A percentile compares a stretch with the other conserved stretches of the same genome.
phyloP scores from a whole-genome alignment of 2,888 invertebrate genomes.

The Lochmaea capreae region DNA sequence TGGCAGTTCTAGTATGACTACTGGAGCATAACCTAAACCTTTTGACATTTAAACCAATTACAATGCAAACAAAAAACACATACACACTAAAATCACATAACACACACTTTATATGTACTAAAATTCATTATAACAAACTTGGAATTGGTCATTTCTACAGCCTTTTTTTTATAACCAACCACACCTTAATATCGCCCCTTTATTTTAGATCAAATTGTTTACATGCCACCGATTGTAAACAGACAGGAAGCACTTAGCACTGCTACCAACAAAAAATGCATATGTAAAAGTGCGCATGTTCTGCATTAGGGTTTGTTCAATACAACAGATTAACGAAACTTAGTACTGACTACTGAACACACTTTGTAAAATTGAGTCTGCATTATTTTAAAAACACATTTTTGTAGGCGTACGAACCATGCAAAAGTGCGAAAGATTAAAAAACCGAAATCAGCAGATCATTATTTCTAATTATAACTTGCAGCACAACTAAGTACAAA shows the following conservation, averaged over 20 bases:
- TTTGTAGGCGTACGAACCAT: no score
- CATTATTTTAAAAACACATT: no score
- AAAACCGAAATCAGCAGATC: no score
- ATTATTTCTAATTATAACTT: no score
- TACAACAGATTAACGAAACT: no score
- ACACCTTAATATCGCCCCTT: constrained; percentile 35
- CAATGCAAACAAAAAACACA: constrained; percentile 31
- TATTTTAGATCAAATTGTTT: constrained; percentile 35
- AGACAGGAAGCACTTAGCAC: constrained; percentile 30
- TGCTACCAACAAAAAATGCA: constrained; percentile 17
- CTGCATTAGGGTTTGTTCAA: neutral
- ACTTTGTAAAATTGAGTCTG: no score
- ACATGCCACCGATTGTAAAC: constrained; percentile 37
- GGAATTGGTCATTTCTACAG: constrained; percentile 25
- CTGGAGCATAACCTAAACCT: constrained; percentile 60
- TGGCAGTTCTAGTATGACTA: constrained; percentile 49
- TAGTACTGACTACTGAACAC: no score
- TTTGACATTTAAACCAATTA: constrained; percentile 44
- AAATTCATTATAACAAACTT: constrained; percentile 24
- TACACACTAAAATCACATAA: constrained; percentile 34
- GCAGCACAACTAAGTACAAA: no score
- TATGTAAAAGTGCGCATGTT: constrained; percentile 6
- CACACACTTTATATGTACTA: constrained; percentile 32
- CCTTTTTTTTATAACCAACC: constrained; percentile 32
- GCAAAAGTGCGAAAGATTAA: no score